Percentiles rank a stretch among this genome's conserved stretches.
Conservation (phyloP, 2,888 invertebrate species). For the Kuschelorhynchus macadamiae region DNA sequence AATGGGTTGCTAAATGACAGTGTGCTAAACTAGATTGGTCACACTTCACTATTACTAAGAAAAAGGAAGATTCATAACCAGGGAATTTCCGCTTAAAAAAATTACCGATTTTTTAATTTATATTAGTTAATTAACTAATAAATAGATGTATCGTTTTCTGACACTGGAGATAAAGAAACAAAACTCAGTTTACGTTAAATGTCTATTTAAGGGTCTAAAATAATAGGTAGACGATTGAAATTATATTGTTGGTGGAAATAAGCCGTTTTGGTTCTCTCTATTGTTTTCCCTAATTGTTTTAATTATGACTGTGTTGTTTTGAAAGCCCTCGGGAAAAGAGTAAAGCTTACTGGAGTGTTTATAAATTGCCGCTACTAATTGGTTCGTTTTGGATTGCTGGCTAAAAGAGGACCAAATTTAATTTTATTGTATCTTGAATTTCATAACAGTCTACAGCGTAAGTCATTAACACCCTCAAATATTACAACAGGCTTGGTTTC, state of each 20-base stretch:
- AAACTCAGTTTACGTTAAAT: constrained; percentile 18
- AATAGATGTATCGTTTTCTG: background rate
- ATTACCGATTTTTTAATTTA: background rate
- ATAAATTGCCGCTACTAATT: constrained; percentile 41
- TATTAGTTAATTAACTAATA: background rate
- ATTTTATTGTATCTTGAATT: no score
- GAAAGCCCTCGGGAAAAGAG: constrained; percentile 34
- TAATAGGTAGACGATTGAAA: constrained; percentile 41
- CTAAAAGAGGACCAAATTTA: constrained; percentile 20
- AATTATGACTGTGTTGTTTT: constrained; percentile 48
- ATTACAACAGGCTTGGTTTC: no score
- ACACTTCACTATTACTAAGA: no score
- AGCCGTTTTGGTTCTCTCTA: constrained; percentile 50
- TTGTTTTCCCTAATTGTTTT: constrained; percentile 53
- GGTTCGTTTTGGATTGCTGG: constrained; percentile 13
- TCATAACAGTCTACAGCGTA: no score
- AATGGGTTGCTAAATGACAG: no score
- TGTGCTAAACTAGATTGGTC: no score
- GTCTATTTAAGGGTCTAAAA: constrained; percentile 27
- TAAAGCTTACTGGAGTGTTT: constrained; percentile 40
- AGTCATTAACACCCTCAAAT: no score
- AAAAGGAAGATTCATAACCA: no score
- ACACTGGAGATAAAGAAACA: constrained; percentile 10
- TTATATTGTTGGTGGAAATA: constrained; percentile 49
- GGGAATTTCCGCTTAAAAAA: background rate